Evolutionary conservation across 2,888 invertebrate species (phyloP).

Genomic region (Cryptus viduatorius): DNA sequence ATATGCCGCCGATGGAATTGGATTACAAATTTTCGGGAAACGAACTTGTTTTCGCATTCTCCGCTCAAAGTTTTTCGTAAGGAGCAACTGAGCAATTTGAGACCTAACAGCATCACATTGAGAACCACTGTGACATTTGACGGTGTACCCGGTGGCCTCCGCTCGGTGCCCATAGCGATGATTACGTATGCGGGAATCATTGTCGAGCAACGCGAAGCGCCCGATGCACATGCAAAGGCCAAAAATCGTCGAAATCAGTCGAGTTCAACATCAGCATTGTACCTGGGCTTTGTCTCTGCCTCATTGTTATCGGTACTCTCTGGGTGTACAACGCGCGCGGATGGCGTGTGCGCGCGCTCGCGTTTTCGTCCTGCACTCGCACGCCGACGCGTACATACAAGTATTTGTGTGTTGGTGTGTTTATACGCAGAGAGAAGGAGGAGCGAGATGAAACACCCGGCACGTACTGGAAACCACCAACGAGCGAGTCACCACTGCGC

Average conservation of each 20-base stretch:
- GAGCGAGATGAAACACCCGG: constrained; percentile 43
- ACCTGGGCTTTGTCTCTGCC: constrained; percentile 83
- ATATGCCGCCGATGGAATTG: background rate
- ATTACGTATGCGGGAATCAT: constrained; percentile 84
- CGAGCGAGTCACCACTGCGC: constrained; percentile 67
- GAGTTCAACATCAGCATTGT: constrained; percentile 85
- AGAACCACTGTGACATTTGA: constrained; percentile 75
- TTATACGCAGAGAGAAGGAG: background rate
- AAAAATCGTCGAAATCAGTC: constrained; percentile 85
- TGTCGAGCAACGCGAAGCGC: constrained; percentile 80
- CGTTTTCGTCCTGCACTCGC: constrained; percentile 67
- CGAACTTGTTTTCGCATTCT: too few species aligned
- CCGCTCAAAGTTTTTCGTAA: background rate
- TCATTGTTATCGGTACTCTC: constrained; percentile 83
- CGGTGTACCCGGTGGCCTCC: constrained; percentile 68
- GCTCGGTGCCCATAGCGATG: constrained; percentile 79
- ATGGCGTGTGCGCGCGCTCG: constrained; percentile 6
- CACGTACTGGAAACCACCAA: constrained; percentile 47
- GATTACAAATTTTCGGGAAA: background rate
- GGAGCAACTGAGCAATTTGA: background rate
- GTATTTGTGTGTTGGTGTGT: constrained; percentile 43
- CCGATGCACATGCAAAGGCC: constrained; percentile 82
- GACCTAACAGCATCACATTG: constrained; percentile 54
- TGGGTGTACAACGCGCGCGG: constrained; percentile 72
- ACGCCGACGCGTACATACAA: constrained; percentile 50